Evolutionary conservation across 1,140 invertebrate genomes (phyloP), one percentile per base, ranked within the genome.

Genomic region (Heliconius hermathena): DNA sequence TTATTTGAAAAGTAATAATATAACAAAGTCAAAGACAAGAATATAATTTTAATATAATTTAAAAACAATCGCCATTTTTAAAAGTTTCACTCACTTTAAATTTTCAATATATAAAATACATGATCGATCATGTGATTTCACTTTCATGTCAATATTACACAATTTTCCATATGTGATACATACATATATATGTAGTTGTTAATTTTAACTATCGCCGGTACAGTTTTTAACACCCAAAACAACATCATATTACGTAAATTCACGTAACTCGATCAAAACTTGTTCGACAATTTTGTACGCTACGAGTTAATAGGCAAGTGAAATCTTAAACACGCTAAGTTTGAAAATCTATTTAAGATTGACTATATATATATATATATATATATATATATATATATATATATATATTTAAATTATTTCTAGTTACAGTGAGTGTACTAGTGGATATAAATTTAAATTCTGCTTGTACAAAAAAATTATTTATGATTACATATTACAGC

Each of bases 211-310:
- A 72, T 72, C 71, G 4, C 71, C 71, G 33, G 38, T 72, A 72
- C 33, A 72, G 18, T 72, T 72, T 72, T 72, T 26, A 46, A 75
- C 29, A 16, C 33, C 33, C 16, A 75, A 75, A 60, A 36, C 57
- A 75, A 33, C 18, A 57, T 36, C 18, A 57, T 36, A 57, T 75
- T 75, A 75, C 52, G 20, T 75, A 60, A 75, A 57, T 13, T 75
- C 36, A 75, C 29, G 74, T 75, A 57, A 75, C 54, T n/a, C 60
- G 60, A 66, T 66, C 36, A 38, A n/a, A 75, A 66, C 60, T 60
- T 36, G 74, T 9, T 33, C 29, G 74, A 60, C 16, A 4, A 38
- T 60, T 75, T 60, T 75, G n/a, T 57, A 75, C 54, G 49, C 33
- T 60, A 49, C 29, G 33, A 36, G 9, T 60, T 60, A 75, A 60